Percentiles rank a stretch among this genome's conserved stretches.
Conservation (phyloP, 2,113 vertebrate genomes). For the Malurus alboscapulatus region DNA sequence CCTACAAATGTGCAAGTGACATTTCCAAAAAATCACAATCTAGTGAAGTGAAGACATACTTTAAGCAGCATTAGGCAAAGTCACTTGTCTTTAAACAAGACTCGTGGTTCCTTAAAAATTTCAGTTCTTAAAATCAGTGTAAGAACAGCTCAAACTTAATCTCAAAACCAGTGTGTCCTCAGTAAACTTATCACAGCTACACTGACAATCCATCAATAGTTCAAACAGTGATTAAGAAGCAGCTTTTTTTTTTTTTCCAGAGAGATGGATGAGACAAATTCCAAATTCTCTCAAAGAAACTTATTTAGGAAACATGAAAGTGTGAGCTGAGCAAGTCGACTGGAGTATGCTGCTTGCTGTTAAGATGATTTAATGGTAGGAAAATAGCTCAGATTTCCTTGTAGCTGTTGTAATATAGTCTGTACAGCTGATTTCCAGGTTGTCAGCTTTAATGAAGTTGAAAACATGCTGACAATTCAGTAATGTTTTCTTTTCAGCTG, state of each 20-base stretch:
- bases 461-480: conserved; percentile 63
- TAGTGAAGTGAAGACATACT: not conserved
- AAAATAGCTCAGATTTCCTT: conserved; percentile 22
- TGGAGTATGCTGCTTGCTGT: not conserved
- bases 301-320: conserved; percentile 6
- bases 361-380: conserved; percentile 25
- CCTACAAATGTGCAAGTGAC: not conserved
- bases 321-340: not conserved
- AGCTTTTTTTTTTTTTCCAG: not conserved
- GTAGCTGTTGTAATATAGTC: not conserved
- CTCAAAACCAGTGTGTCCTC: not conserved
- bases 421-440: conserved; percentile 58
- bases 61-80: not conserved
- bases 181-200: not conserved
- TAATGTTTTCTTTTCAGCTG: conserved; percentile 60
- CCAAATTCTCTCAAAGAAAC: not conserved
- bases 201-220: not conserved
- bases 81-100: not conserved
- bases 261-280: not conserved
- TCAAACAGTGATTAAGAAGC: not conserved
- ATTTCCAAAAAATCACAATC: not conserved
- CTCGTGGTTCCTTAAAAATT: not conserved
- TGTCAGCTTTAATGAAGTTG: conserved; percentile 69
- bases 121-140: not conserved
- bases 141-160: not conserved